Evolutionary conservation across 2,797 vertebrate species (phyloP), one percentile per base, ranked within the genome.

Genomic region (Pagetopsis macropterus): DNA sequence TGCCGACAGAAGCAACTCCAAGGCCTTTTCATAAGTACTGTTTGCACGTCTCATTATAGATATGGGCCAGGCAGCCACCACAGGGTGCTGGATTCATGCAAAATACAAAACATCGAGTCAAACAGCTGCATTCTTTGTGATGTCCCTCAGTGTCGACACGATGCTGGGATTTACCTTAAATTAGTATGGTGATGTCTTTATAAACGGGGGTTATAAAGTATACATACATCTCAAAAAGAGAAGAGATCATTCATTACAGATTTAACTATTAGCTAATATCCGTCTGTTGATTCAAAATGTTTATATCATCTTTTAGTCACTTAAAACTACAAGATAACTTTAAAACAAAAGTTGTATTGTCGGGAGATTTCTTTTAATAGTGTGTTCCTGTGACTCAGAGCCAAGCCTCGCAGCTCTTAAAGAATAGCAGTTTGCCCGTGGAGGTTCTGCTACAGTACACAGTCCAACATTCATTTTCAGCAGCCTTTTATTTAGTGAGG

Each of bases 301-400:
- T 33, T 5, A 33, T 1, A 5, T 33, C 7, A 33, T 33, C 33
- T 33, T 33, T 33, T 33, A 33, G 5, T 33, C 33, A 37, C 33
- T 37, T 37, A 37, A 37, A 37, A 27, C 27, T 5, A 27, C 27
- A 5, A 27, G 4, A 27, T 27, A 27, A 27, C 27, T 27, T 27
- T 5, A 27, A 27, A 27, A 37, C 33, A 6, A 37, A 37, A 37
- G 8, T 37, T 19, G 54, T 15, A 46, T 49, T 44, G 21, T 17
- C 48, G 65, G 62, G 13, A 27, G 67, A 23, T 57, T 3, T 43
- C 55, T 70, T 46, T 74, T 11, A 27, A 58, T 31, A 7, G 9
- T 48, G 33, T 23, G 58, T 37, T 72, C n/a, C 5, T 71, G 59
- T 78, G 81, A 87, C 69, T 87, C 81, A 76, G 40, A 21, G 62